These are phyloP conservation scores for Drosophila recens DNA, from an alignment of 2,888 invertebrate genomes.

Conservation along the genomic window DNA sequence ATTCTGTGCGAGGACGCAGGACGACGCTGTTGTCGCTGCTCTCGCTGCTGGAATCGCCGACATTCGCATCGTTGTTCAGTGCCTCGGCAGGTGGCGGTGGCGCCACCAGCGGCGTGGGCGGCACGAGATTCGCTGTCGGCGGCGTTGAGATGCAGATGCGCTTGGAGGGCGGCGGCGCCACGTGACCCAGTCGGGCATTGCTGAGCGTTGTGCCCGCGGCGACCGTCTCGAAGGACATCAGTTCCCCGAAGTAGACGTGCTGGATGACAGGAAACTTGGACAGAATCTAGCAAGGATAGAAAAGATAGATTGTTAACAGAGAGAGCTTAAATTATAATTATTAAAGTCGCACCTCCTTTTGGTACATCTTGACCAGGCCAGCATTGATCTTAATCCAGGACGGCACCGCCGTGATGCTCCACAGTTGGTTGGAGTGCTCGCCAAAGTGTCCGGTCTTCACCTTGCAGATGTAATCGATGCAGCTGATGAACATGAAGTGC, in stretches of 20 bases:
- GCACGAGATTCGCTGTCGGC: slow-evolving; percentile 31
- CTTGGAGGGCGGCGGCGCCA: slow-evolving; percentile 72
- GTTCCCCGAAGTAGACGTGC: slow-evolving; percentile 96
- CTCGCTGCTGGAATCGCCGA: slow-evolving; percentile 72
- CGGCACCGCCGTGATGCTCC: slow-evolving; percentile 98
- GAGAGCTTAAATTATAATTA: background rate
- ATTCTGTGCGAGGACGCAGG: slow-evolving; percentile 49
- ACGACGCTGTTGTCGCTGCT: slow-evolving; percentile 75
- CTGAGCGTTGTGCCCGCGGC: slow-evolving; percentile 77
- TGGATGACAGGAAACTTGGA: slow-evolving; percentile 97
- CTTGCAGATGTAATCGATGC: slow-evolving; percentile 96
- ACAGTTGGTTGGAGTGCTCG: slow-evolving; percentile 99
- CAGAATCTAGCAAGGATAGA: slow-evolving; percentile 87
- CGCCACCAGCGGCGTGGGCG: slow-evolving; percentile 44
- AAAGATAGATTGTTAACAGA: slow-evolving; percentile 30
- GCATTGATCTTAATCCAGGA: slow-evolving; percentile 97
- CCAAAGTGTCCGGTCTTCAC: slow-evolving; percentile 98
- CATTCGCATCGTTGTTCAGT: slow-evolving; percentile 43
- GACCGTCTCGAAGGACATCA: slow-evolving; percentile 90
- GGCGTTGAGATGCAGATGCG: slow-evolving; percentile 65
- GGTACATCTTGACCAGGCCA: slow-evolving; percentile 99
- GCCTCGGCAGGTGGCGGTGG: slow-evolving; percentile 54
- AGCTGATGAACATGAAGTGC: slow-evolving; percentile 96
- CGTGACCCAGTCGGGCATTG: slow-evolving; percentile 80
- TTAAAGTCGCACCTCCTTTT: slow-evolving; percentile 91